Base-by-base conservation (phyloP, 2,888 invertebrate species). In the Tillus elongatus region DNA sequence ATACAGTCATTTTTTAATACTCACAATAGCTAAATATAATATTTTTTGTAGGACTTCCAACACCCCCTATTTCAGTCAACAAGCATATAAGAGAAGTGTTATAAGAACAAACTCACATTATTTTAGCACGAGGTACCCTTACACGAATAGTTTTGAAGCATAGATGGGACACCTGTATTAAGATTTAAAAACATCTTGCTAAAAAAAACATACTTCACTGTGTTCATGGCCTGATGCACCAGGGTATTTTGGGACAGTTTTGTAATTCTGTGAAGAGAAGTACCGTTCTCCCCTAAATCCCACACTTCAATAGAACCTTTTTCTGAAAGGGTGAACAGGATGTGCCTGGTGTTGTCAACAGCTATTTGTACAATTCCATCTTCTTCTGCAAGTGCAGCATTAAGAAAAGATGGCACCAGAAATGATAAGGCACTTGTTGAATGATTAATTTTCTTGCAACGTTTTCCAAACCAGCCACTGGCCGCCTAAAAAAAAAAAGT, bases 401-500 rank as follows among this genome's bases (percentile, higher is more conserved):
- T 84, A 6, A 93, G 71, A 63, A 95, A 91, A 16, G 86, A 85
- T 8, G 93, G 93, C 31, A 95, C 78, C 46, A 95, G 70, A 60
- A 85, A 90, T 28, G 92, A 90, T 14, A 95, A 68, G 3, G 84
- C 72, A 46, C 87, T 83, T 40, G 85, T 88, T 0, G 96, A 93
- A 61, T 92, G 90, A 64, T 97, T 96, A 1, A 93, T 75, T 71
- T 93, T 96, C 63, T 86, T 85, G 63, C 92, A 96, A 48, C 91
- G 83, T 64, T 90, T 87, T 12, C 91, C 89, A 66, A 95, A 91
- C 95, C 95, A 96, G 45, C 87, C 88, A 48, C 82, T 74, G 64
- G 85, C 84, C 31, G 81, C 81, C 79, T 81, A 60, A 33, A 69
- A 62, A 45, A 49, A 19, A 19, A 19, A 19, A 6, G 24, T 19